Percentiles rank a stretch among this genome's conserved stretches.
phyloP scores from a whole-genome alignment of 2,888 invertebrate species.

The Calameuta filiformis region DNA sequence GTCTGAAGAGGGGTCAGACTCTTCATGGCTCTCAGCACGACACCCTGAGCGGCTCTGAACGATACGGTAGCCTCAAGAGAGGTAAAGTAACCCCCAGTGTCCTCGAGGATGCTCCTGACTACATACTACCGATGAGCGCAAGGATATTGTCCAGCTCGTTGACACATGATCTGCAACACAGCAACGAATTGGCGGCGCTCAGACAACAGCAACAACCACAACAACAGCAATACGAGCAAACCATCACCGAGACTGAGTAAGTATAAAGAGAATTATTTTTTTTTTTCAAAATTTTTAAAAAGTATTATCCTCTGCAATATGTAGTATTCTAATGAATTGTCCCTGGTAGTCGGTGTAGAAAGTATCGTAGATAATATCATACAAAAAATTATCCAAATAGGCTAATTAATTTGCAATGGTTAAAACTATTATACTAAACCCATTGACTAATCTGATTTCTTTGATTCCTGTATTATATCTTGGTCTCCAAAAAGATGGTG shows the following conservation, averaged over 20 bases:
- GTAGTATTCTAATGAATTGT: neutral
- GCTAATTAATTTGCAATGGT: neutral
- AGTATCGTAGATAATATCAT: neutral
- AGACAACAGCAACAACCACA: slow-evolving; percentile 51
- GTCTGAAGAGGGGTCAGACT: slow-evolving; percentile 58
- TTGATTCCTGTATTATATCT: slow-evolving; percentile 1
- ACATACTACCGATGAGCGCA: slow-evolving; percentile 60
- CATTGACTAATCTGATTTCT: neutral
- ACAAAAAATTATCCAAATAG: neutral
- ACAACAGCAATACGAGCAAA: slow-evolving; percentile 57
- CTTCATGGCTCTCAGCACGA: slow-evolving; percentile 61
- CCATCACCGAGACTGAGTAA: slow-evolving; percentile 63
- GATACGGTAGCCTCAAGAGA: slow-evolving; percentile 60
- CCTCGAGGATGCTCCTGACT: slow-evolving; percentile 57
- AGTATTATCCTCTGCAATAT: neutral
- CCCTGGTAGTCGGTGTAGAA: neutral
- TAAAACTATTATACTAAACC: neutral
- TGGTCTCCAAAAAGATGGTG: slow-evolving; percentile 35
- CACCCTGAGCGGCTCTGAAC: slow-evolving; percentile 54
- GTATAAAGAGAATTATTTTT: slow-evolving; percentile 25
- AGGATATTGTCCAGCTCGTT: slow-evolving; percentile 60
- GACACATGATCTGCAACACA: slow-evolving; percentile 58
- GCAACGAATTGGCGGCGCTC: slow-evolving; percentile 60
- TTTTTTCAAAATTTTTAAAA: neutral
- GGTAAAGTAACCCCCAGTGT: slow-evolving; percentile 58